A percentile compares a stretch with the other conserved stretches of the same genome.
Evolutionary conservation across 2,113 vertebrate species (phyloP).

Genomic region (Leiothrix lutea): DNA sequence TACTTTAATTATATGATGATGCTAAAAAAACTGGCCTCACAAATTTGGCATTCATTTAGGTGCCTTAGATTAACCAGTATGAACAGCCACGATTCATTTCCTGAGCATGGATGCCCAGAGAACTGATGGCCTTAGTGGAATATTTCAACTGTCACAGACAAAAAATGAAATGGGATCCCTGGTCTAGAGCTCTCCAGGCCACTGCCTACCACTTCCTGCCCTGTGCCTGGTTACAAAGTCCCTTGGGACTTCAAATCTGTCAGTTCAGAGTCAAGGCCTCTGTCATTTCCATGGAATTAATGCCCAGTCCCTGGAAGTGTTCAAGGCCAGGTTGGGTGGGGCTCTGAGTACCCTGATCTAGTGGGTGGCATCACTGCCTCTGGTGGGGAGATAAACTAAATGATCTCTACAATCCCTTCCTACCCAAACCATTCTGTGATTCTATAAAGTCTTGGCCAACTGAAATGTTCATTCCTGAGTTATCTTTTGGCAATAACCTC

Average conservation of each 20-base stretch:
- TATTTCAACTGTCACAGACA: not conserved
- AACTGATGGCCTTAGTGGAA: not conserved
- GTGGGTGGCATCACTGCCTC: not conserved
- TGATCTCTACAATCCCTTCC: not conserved
- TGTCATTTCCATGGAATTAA: not conserved
- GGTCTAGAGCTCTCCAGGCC: not conserved
- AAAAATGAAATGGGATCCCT: not conserved
- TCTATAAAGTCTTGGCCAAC: not conserved
- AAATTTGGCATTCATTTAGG: not conserved
- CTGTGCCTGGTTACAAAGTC: not conserved
- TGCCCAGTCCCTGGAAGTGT: not conserved
- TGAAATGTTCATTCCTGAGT: not conserved
- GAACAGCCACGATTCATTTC: not conserved
- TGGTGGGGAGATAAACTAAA: not conserved
- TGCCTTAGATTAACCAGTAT: not conserved
- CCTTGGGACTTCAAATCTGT: not conserved
- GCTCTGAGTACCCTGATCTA: not conserved
- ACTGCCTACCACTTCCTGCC: not conserved
- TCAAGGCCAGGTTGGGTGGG: not conserved
- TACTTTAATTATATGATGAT: not conserved
- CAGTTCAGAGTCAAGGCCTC: not conserved
- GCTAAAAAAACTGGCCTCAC: not conserved
- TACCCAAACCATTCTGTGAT: not conserved
- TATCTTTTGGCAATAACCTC: not conserved
- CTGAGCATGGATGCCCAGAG: not conserved